Evolutionary conservation across 2,888 invertebrate species (phyloP), one percentile per base, ranked within the genome.

Genomic region (Suillia variegata): DNA sequence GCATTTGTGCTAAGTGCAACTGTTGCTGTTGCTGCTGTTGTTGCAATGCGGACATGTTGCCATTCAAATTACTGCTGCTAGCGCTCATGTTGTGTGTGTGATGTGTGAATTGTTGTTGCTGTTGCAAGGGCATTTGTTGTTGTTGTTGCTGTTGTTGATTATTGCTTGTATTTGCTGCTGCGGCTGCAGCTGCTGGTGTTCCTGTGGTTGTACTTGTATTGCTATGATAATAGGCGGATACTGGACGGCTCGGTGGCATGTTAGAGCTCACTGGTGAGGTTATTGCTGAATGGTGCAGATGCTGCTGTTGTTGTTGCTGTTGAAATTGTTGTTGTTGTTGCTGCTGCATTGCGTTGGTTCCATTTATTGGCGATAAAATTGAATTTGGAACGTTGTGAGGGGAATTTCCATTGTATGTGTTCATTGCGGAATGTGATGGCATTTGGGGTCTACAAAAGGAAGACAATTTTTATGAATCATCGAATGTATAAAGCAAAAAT

Each of bases 191-290:
- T 58, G 67, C 58, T n/a, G 56, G 18, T n/a, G n/a, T n/a, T n/a
- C n/a, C n/a, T n/a, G n/a, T n/a, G n/a, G n/a, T n/a, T n/a, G n/a
- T n/a, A 59, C 56, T 59, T 26, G 68, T 69, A 67, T 67, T 71
- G 64, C 74, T 78, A 65, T 81, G 81, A 67, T 79, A 82, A 64
- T 80, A 82, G 47, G 82, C 82, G 58, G 82, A 82, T 31, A 77
- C 74, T 62, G 82, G 82, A 64, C 82, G 81, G 68, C 72, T 78
- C 57, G 77, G 67, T 54, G 71, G 76, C 62, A 76, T 63, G 61
- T 76, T 77, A 70, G 68, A 68, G 58, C 62, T 67, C 53, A 65
- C 68, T 67, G 62, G 59, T 56, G 66, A 56, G 59, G 60, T 61
- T 56, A 67, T 67, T 62, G 45, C 17, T 20, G 45, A 18, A 45